Conservation (phyloP, 2,888 invertebrate genomes). For the Lumbricus terrestris region DNA sequence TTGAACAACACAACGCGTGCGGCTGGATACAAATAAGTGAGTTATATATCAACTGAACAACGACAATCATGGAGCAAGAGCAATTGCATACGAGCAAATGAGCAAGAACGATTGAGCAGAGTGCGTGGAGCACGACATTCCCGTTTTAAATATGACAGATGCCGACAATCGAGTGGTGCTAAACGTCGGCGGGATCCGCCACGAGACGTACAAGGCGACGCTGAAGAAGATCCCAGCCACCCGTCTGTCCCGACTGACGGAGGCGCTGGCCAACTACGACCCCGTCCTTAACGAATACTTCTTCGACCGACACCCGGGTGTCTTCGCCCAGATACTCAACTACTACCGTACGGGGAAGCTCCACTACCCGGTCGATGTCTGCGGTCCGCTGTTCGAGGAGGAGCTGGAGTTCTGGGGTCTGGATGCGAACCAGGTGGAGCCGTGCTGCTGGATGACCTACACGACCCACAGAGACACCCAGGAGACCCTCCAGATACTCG, state of each 20-base stretch:
- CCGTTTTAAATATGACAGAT: constrained; percentile 37
- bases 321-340: neutral
- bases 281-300: constrained; percentile 96
- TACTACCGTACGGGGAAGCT: neutral
- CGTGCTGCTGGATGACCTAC: constrained; percentile 99
- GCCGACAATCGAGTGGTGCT: constrained; percentile 93
- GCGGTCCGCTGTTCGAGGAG: constrained; percentile 97
- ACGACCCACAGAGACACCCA: constrained; percentile 86
- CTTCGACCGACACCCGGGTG: neutral
- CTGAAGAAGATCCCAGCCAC: constrained; percentile 97
- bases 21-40: neutral
- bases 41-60: neutral
- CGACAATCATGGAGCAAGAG: neutral
- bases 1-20: neutral
- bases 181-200: constrained; percentile 95
- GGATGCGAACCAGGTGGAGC: constrained; percentile 98
- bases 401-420: constrained; percentile 92
- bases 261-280: constrained; percentile 97
- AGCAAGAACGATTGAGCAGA: neutral
- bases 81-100: neutral
- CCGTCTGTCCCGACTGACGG: constrained; percentile 85
- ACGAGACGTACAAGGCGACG: constrained; percentile 72
- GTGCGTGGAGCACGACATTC: neutral
- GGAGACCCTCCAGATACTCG: constrained; percentile 94
- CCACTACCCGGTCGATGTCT: constrained; percentile 74